Evolutionary conservation across 2,797 vertebrate species (phyloP).

Genomic region (Parauchenoglanis punctatus): DNA sequence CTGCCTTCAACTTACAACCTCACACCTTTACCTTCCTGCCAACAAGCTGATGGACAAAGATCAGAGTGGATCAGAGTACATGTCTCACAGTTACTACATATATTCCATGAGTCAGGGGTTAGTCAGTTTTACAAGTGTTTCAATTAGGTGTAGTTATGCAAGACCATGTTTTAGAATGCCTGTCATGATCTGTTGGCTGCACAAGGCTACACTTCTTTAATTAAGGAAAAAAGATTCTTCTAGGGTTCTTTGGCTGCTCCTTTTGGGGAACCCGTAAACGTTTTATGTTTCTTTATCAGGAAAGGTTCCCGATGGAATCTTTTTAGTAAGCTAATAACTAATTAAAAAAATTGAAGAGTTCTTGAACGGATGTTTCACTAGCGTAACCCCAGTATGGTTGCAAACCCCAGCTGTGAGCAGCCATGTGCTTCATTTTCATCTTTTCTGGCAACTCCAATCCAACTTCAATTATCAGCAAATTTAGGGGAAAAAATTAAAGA

Average conservation of each 20-base stretch:
- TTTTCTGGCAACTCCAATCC: not conserved
- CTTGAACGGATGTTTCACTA: not conserved
- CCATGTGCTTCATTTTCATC: not conserved
- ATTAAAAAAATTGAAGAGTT: not conserved
- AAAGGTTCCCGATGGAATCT: not conserved
- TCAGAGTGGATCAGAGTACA: not conserved
- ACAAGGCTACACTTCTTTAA: not conserved
- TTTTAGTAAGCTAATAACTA: not conserved
- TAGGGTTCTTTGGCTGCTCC: not conserved
- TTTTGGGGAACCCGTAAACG: not conserved
- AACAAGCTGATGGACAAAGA: not conserved
- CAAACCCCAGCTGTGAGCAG: not conserved
- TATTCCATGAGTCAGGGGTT: not conserved
- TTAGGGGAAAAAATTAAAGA: not conserved
- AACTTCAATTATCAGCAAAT: not conserved
- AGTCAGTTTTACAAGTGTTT: not conserved
- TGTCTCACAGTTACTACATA: not conserved
- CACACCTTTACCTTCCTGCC: not conserved
- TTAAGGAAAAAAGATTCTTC: not conserved
- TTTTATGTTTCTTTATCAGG: not conserved
- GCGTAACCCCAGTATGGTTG: too few species aligned
- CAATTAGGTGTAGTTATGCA: not conserved
- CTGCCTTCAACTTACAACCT: not conserved
- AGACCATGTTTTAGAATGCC: not conserved
- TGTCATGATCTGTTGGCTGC: not conserved